Conservation (phyloP, 1,140 invertebrate species). For the Meloidogyne hapla region DNA sequence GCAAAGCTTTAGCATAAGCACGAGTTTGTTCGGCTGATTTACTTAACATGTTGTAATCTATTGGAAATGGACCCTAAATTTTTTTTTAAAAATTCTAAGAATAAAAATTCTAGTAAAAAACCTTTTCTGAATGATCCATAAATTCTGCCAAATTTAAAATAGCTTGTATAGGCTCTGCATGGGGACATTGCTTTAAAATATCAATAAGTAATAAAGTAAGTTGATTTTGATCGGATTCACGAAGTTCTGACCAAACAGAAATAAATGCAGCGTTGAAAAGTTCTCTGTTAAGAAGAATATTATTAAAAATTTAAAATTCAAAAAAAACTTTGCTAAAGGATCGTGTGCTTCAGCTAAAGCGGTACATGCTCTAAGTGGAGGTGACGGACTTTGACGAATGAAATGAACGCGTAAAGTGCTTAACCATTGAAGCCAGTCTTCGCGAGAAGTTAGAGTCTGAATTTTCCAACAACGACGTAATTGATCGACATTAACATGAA, state of each 20-base stretch:
- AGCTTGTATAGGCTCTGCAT: conserved; percentile 94
- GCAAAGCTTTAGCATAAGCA: conserved; percentile 90
- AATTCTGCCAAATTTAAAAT: conserved; percentile 97
- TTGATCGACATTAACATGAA: conserved; percentile 45
- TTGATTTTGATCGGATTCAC: conserved; percentile 78
- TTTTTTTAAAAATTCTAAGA: background rate
- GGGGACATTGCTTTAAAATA: conserved; percentile 84
- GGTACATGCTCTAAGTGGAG: conserved; percentile 83
- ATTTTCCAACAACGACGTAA: conserved; percentile 44
- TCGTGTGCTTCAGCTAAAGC: conserved; percentile 89
- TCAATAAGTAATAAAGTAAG: conserved; percentile 82
- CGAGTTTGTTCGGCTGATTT: conserved; percentile 70
- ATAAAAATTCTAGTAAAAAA: conserved; percentile 41
- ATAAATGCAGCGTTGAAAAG: conserved; percentile 98
- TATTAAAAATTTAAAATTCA: background rate
- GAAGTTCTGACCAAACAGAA: conserved; percentile 96
- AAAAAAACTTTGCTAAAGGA: conserved; percentile 74
- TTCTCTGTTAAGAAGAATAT: conserved; percentile 72
- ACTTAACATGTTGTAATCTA: conserved; percentile 77
- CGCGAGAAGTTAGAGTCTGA: conserved; percentile 67
- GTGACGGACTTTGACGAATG: conserved; percentile 89
- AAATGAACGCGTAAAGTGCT: conserved; percentile 81
- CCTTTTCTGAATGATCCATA: conserved; percentile 97
- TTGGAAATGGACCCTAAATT: conserved; percentile 78
- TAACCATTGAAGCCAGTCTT: conserved; percentile 98